phyloP scores from a whole-genome alignment of 2,113 vertebrate species.

The Cranoglanis bouderius region DNA sequence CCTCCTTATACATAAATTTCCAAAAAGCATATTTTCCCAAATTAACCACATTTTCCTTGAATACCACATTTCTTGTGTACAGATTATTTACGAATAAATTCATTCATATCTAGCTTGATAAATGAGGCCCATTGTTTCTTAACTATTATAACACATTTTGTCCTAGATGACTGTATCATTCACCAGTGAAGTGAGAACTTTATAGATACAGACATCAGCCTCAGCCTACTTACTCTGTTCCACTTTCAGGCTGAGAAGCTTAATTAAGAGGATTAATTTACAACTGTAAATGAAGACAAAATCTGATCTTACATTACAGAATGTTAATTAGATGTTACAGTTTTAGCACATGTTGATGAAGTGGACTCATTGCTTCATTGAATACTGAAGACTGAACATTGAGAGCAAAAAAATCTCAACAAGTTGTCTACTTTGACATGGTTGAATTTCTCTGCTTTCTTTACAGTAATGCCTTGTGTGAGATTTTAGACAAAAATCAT shows the following conservation, averaged over 20 bases:
- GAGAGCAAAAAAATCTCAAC: neutral
- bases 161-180: neutral
- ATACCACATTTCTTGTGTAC: neutral
- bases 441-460: neutral
- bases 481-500: neutral
- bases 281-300: conserved; percentile 5
- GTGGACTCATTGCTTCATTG: conserved; percentile 18
- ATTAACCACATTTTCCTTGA: neutral
- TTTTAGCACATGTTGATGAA: conserved; percentile 3
- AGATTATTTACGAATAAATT: neutral
- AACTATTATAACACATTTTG: neutral
- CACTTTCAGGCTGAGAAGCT: conserved; percentile 28
- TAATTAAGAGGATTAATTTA: conserved; percentile 26
- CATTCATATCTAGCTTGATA: neutral
- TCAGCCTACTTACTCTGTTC: conserved; percentile 32
- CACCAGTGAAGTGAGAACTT: neutral
- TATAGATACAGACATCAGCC: conserved; percentile 11
- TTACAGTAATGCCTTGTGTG: neutral
- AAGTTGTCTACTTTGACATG: neutral
- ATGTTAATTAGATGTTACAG: conserved; percentile 30
- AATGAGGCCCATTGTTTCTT: neutral
- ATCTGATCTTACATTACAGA: conserved; percentile 2
- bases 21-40: neutral
- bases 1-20: neutral
- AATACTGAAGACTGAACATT: neutral